A percentile compares a stretch with the other conserved stretches of the same genome.
Evolutionary conservation across 2,888 invertebrate species (phyloP).

Genomic region (Aspidapion aeneum): DNA sequence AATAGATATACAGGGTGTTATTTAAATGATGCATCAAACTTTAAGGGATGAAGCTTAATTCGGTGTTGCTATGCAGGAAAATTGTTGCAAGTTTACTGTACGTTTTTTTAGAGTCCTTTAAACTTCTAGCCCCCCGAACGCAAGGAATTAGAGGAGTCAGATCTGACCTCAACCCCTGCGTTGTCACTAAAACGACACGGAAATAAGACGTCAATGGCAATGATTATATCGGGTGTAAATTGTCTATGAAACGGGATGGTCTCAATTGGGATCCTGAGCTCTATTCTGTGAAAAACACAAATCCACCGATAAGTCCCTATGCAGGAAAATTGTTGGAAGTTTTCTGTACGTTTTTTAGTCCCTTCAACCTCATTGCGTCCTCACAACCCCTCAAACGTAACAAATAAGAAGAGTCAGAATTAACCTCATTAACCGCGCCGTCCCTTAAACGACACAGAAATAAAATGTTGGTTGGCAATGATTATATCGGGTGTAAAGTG

Average conservation of each 20-base stretch:
- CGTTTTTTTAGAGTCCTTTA: too few relatives aligned
- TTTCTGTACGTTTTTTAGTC: too few relatives aligned
- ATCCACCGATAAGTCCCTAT: too few relatives aligned
- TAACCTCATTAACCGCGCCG: constrained; percentile 32
- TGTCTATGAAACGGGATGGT: constrained; percentile 46
- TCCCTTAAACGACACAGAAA: constrained; percentile 39
- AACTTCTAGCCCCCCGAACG: constrained; percentile 51
- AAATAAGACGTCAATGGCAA: constrained; percentile 38
- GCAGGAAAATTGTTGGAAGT: too few relatives aligned
- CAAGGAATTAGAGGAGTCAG: constrained; percentile 65
- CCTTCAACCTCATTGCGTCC: too few relatives aligned
- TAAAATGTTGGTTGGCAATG: constrained; percentile 38
- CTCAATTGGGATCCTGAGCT: too few relatives aligned
- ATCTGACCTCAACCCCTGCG: constrained; percentile 39
- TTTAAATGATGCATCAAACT: too few relatives aligned
- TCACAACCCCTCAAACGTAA: constrained; percentile 54
- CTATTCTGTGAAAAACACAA: too few relatives aligned
- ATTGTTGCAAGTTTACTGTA: too few relatives aligned
- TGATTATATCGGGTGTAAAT: constrained; percentile 49
- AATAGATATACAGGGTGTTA: too few relatives aligned
- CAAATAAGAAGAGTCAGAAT: constrained; percentile 64
- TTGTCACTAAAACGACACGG: constrained; percentile 39
- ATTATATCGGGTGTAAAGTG: constrained; percentile 50
- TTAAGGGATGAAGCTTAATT: too few relatives aligned
- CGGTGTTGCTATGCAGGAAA: too few relatives aligned